Base-by-base conservation (phyloP, 2,888 invertebrate genomes). In the Eristalis arbustorum region DNA sequence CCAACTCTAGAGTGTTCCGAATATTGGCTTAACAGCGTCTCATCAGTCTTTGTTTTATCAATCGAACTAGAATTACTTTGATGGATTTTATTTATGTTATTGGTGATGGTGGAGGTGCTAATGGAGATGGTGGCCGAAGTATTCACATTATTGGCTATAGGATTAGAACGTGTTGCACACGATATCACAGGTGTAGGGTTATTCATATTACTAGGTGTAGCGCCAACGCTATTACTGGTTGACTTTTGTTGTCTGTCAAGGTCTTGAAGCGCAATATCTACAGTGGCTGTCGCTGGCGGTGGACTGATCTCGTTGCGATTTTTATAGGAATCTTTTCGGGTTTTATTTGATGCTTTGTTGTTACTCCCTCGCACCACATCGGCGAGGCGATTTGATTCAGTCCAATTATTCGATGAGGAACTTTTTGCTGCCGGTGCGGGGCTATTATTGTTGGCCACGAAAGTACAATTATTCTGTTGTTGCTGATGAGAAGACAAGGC, bases 361-460 rank as follows among this genome's bases (percentile, higher is more conserved):
- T 88, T 88, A 69, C 95, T 95, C 78, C 96, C 96, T 90, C 96
- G 96, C 66, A 97, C 96, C 61, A 97, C 96, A 92, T 97, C 97
- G 13, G 96, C 95, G 90, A 96, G 94, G 91, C 96, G 95, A 91
- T 94, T 95, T 25, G 80, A 73, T 91, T 95, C 94, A 62, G 92
- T 90, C 91, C 94, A 94, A 91, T 93, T 93, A 73, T 89, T 89
- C 76, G 88, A 79, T 80, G 90, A 89, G 90, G 91, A 91, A 90
- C 90, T 85, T 68, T 88, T 88, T 88, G 88, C 88, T 83, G 88
- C 79, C 84, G 74, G 56, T 23, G 67, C 61, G 69, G 78, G 59
- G 69, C 62, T 85, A 28, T 63, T 80, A 82, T 68, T 89, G 88
- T 74, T 90, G 90, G 75, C 88, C 78, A 75, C 79, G 80, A 42